Evolutionary conservation across 1,140 invertebrate genomes (phyloP), one percentile per base, ranked within the genome.

Genomic region (Diachasmimorpha longicaudata): DNA sequence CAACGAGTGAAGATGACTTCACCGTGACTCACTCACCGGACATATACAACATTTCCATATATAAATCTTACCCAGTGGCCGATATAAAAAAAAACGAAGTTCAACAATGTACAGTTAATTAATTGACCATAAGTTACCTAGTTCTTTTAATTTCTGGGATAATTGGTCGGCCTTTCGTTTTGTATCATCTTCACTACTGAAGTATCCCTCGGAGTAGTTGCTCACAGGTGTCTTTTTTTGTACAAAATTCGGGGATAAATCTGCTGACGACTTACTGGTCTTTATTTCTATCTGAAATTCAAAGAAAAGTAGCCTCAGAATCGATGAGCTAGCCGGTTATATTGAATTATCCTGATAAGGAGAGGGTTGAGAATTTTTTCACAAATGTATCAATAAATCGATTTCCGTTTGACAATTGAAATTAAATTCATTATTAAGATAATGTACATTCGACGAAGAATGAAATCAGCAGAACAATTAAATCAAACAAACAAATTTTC

Each of bases 151-250:
- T 77, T 84, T 85, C 70, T 81, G 80, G 46, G 84, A 83, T 25
- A 85, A 72, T 58, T 79, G 76, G 75, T 85, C 84, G 66, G 78
- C 80, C 72, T 85, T 85, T 72, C 85, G 78, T 75, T 85, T 87
- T 21, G 81, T 83, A 67, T 88, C 90, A 80, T 92, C 92, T 81
- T 93, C 92, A 5, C 91, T 93, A 11, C 92, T 93, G 83, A 93
- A 93, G 79, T 93, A 93, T 11, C 92, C 93, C 83, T 94, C 93
- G 0, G 92, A 93, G 83, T 93, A 92, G 81, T 92, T 92, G 72
- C 91, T 91, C 80, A 90, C 89, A 48, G 91, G 89, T 81, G 92
- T 92, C 52, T 81, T 81, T 71, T 82, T 85, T 52, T 83, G 81
- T 14, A 73, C 52, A 71, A 79, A 80, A 75, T 80, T 84, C 19